Evolutionary conservation across 1,140 invertebrate species (phyloP), one percentile per base, ranked within the genome.

Genomic region (Lineus longissimus): DNA sequence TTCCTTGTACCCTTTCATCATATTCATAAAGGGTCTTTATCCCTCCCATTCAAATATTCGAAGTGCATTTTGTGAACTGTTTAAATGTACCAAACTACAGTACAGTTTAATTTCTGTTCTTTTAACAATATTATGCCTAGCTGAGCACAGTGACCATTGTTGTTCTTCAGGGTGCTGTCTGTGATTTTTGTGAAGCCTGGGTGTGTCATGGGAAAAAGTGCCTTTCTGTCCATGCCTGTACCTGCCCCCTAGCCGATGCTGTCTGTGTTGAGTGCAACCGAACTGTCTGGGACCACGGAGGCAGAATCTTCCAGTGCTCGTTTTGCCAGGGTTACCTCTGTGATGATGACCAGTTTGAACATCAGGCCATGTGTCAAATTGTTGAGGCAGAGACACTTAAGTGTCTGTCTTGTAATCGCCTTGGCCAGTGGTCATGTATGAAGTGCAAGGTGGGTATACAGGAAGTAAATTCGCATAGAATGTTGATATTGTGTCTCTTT

Each of bases 271-370:
- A 97, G 84, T 98, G 95, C 80, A 91, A 94, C 74, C 84, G 92
- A 75, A 87, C 89, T 19, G 93, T 97, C 15, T 97, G 93, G 93
- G 92, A 94, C 78, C 94, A 97, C 79, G 95, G 94, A 62, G 84
- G 84, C 1, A 86, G 95, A 57, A 91, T 97, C 67, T 97, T 95
- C 77, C 88, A 88, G 69, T 98, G 95, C 80, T 93, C 91, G 54
- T 97, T 94, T 81, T 97, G 95, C 77, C 82, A 88, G 43, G 91
- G 88, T 59, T 95, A 90, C 76, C 85, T 98, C 0, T 98, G 95
- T 83, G 95, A 98, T 83, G 95, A 98, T 84, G 95, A 98, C 82
- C 95, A 98, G 82, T 97, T 98, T 86, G 95, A 98, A 78, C 95
- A 98, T 83, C 95, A 98, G 84, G 95, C 95, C 9, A 95, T 92